These are phyloP conservation scores for Lepilemur ruficaudatus DNA, from an alignment of 2,797 vertebrate genomes.

Conservation along the genomic window DNA sequence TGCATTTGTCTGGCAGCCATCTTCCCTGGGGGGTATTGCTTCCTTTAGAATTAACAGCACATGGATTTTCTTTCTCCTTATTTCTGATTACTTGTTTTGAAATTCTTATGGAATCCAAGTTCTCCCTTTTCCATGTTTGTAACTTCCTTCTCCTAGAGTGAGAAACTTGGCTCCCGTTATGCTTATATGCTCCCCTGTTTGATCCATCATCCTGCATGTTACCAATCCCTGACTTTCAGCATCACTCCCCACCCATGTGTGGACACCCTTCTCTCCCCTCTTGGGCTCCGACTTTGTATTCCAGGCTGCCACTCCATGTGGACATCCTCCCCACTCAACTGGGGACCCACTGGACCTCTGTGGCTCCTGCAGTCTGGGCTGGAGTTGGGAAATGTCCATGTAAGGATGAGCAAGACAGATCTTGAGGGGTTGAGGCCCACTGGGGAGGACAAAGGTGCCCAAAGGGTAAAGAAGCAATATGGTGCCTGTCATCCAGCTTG, in stretches of 20 bases:
- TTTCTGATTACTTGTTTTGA: slow-evolving; percentile 91
- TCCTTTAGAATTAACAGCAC: slow-evolving; percentile 87
- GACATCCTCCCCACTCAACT: not conserved
- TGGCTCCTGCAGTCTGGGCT: too few species aligned
- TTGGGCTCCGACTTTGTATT: not conserved
- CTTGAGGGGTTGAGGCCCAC: too few species aligned
- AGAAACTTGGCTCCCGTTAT: not conserved
- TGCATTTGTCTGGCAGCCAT: slow-evolving; percentile 90
- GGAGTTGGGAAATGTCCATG: too few species aligned
- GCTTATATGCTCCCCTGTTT: not conserved
- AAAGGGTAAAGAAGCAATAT: too few species aligned
- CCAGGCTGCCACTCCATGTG: not conserved
- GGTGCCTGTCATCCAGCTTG: too few species aligned
- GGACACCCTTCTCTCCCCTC: not conserved
- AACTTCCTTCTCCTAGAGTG: not conserved
- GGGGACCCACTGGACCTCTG: too few species aligned
- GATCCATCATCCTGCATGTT: not conserved
- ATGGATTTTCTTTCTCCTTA: slow-evolving; percentile 87
- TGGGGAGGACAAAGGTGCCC: too few species aligned
- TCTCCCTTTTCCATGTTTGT: not conserved
- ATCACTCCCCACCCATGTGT: not conserved
- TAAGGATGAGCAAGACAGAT: too few species aligned
- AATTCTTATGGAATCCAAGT: slow-evolving; percentile 78
- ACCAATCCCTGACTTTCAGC: not conserved
- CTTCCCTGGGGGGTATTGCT: slow-evolving; percentile 87